Evolutionary conservation across 2,888 invertebrate genomes (phyloP).

Genomic region (Hyposoter didymator): DNA sequence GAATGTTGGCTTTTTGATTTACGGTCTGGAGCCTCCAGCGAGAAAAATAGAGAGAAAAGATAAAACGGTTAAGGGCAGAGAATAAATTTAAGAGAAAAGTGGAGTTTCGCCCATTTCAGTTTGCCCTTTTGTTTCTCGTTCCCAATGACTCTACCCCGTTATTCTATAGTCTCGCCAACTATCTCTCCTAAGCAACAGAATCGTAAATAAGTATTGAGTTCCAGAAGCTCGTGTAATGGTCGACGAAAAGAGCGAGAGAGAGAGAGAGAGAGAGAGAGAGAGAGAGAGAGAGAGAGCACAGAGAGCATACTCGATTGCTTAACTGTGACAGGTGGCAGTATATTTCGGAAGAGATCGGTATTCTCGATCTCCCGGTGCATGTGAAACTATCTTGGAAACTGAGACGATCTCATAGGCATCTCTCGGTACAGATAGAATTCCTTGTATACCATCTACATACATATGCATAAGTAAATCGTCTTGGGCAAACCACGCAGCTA

Average conservation of each 20-base stretch:
- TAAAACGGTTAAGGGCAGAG: background rate
- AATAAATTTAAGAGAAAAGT: conserved; percentile 60
- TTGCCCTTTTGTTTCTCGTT: conserved; percentile 57
- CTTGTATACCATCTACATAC: conserved; percentile 51
- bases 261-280: conserved; percentile 9
- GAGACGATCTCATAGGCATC: conserved; percentile 46
- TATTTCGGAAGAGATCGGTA: conserved; percentile 77
- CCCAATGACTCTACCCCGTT: conserved; percentile 43
- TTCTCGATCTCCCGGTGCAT: conserved; percentile 67
- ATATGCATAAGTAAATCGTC: conserved; percentile 43
- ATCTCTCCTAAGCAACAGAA: conserved; percentile 13
- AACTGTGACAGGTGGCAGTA: conserved; percentile 67
- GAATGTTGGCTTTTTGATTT: conserved; percentile 59
- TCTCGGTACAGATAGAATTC: conserved; percentile 51
- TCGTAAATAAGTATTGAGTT: conserved; percentile 40
- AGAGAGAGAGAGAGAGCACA: conserved; percentile 30
- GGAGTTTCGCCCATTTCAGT: conserved; percentile 23
- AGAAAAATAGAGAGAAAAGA: conserved; percentile 23
- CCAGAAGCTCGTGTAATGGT: conserved; percentile 35
- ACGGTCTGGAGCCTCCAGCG: conserved; percentile 46
- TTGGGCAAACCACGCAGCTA: conserved; percentile 24
- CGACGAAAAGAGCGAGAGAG: conserved; percentile 19
- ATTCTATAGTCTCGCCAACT: conserved; percentile 1
- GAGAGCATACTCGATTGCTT: conserved; percentile 44
- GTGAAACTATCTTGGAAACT: conserved; percentile 61